These are phyloP conservation scores for Sebastolobus altivelis DNA, from an alignment of 2,797 vertebrate species.

Conservation along the genomic window DNA sequence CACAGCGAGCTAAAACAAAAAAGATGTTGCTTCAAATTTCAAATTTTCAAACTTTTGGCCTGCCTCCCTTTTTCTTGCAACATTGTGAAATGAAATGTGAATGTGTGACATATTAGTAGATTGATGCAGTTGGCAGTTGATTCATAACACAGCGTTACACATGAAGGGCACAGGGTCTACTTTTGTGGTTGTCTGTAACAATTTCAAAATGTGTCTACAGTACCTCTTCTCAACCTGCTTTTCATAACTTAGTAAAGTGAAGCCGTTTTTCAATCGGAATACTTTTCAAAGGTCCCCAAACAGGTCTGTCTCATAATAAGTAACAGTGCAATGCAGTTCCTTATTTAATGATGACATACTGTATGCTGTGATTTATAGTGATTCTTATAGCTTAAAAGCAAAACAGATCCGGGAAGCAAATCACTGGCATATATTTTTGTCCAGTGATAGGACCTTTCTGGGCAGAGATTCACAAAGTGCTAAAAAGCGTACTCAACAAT, in stretches of 20 bases:
- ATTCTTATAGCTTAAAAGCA: conserved; percentile 16
- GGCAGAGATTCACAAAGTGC: neutral
- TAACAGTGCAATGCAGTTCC: neutral
- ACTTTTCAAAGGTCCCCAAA: neutral
- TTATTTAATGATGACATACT: conserved; percentile 5
- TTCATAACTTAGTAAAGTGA: conserved; percentile 16
- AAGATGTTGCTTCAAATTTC: neutral
- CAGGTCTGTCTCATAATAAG: conserved; percentile 11
- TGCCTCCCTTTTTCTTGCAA: neutral
- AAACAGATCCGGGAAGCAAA: neutral
- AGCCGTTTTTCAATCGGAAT: conserved; percentile 10
- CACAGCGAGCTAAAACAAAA: neutral
- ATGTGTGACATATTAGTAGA: neutral
- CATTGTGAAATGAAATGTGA: neutral
- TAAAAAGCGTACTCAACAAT: neutral
- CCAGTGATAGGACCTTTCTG: neutral
- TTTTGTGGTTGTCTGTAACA: conserved; percentile 1
- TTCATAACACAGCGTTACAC: neutral
- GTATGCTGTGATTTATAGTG: neutral
- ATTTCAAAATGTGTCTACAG: neutral
- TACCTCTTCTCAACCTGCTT: conserved; percentile 1
- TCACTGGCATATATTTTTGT: neutral
- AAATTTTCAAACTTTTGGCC: neutral
- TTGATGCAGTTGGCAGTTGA: neutral
- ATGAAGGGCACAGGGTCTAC: neutral